Conservation (phyloP, 1,140 invertebrate species). For the Orius insidiosus region DNA sequence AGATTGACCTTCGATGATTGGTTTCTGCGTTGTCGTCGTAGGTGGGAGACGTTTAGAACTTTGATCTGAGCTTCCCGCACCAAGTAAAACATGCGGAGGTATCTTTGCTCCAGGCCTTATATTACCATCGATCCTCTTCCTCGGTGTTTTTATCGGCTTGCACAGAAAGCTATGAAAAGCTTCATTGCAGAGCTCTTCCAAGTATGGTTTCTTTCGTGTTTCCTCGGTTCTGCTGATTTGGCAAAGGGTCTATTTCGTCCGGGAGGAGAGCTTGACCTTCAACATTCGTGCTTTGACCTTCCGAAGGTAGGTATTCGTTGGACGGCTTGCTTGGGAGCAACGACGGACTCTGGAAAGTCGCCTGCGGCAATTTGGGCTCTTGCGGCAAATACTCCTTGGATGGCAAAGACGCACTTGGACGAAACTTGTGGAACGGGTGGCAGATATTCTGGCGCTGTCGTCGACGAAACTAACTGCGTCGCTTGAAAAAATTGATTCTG, state of each 20-base stretch:
- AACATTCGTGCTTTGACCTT: constrained; percentile 1
- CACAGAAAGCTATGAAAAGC: constrained; percentile 18
- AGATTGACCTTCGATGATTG: too few relatives aligned
- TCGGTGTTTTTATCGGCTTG: constrained; percentile 12
- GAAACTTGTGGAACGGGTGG: too few relatives aligned
- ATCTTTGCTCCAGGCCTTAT: constrained; percentile 14
- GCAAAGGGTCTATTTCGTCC: background rate
- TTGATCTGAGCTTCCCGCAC: background rate
- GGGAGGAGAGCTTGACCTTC: background rate
- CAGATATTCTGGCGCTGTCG: too few relatives aligned
- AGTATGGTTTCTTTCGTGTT: constrained; percentile 8
- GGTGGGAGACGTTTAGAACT: too few relatives aligned
- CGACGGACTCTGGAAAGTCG: background rate
- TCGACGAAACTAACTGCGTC: too few relatives aligned
- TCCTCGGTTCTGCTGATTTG: background rate
- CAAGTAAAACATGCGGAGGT: constrained; percentile 10
- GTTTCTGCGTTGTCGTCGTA: too few relatives aligned
- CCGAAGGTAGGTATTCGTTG: background rate
- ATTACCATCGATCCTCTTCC: constrained; percentile 14
- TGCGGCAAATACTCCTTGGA: constrained; percentile 2
- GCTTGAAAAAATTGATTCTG: too few relatives aligned
- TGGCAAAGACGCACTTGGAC: too few relatives aligned
- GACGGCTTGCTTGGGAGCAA: background rate
- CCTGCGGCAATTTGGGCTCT: background rate
- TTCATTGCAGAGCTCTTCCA: constrained; percentile 17